Evolutionary conservation across 2,797 vertebrate genomes (phyloP), one percentile per base, ranked within the genome.

Genomic region (Telmatherina bonti): DNA sequence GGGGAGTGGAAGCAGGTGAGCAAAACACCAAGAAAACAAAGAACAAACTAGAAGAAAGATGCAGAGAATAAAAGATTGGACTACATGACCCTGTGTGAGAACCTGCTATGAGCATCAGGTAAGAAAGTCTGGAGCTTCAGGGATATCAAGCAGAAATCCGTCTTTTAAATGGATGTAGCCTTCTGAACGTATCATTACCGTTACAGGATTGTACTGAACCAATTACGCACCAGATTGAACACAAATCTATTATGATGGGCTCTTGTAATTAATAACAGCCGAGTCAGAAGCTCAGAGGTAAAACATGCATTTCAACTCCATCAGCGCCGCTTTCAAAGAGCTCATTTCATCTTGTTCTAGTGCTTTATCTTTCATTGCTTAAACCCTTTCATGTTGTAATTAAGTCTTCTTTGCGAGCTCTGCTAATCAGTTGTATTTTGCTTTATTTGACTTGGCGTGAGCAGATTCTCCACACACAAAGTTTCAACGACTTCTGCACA

Each of bases 401-500:
- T 81, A 88, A 84, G 51, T 31, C 62, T 64, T 53, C 51, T 54
- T 57, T 54, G 20, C 67, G 54, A 73, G 82, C 62, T 55, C 45
- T 55, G 18, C 56, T 86, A 74, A 86, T 89, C 73, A 22, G 16
- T 41, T 33, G 15, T 70, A 66, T 76, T 88, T 78, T 74, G 66
- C 62, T 66, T 83, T 81, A 74, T 85, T 85, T 73, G 53, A 81
- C 61, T 45, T 55, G 72, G 71, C 79, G 70, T 83, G 81, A 74
- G 56, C 31, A 76, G 88, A 91, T 74, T 78, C 66, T 65, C 69
- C 49, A 58, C 52, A 47, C 41, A 41, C 57, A 70, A 85, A 83
- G 84, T 89, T 89, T 85, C 87, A 90, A 89, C 88, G 74, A 79
- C 82, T 87, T 89, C 67, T 72, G 63, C 60, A 29, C 62, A 20